These are phyloP conservation scores for Nasua narica DNA, from an alignment of 2,797 vertebrate species.

Conservation along the genomic window DNA sequence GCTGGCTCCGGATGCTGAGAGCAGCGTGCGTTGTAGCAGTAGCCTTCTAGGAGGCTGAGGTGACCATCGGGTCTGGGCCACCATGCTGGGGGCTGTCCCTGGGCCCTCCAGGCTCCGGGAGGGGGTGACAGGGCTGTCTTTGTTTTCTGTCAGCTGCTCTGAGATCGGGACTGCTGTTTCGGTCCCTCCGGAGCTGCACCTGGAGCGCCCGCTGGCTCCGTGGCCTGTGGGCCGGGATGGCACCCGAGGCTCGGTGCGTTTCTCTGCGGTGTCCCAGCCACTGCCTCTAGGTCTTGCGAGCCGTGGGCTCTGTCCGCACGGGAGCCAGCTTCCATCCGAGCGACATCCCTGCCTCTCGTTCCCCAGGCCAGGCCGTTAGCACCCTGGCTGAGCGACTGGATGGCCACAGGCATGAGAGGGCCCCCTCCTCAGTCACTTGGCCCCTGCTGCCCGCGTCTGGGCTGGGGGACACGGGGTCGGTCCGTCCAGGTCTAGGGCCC, in stretches of 20 bases:
- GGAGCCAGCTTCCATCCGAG: background rate
- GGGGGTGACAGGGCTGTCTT: background rate
- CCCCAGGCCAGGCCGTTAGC: background rate
- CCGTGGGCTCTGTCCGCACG: background rate
- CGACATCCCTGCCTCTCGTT: background rate
- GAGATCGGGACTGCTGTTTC: background rate
- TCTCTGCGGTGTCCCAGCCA: background rate
- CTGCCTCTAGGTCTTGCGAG: background rate
- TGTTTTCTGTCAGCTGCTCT: background rate
- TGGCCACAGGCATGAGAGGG: background rate
- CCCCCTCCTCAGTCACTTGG: background rate
- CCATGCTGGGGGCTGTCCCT: background rate
- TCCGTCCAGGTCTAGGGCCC: background rate
- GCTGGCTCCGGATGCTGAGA: background rate
- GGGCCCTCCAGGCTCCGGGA: background rate
- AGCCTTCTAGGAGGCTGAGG: constrained; percentile 37
- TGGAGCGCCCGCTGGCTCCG: background rate
- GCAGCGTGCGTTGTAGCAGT: background rate
- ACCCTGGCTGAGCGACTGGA: background rate
- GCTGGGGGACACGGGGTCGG: background rate
- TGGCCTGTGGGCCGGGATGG: background rate
- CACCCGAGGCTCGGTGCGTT: background rate
- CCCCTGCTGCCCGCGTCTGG: background rate
- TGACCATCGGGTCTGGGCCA: background rate
- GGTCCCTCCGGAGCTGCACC: background rate